Base-by-base conservation (phyloP, 2,797 vertebrate species). In the Esox lucius region DNA sequence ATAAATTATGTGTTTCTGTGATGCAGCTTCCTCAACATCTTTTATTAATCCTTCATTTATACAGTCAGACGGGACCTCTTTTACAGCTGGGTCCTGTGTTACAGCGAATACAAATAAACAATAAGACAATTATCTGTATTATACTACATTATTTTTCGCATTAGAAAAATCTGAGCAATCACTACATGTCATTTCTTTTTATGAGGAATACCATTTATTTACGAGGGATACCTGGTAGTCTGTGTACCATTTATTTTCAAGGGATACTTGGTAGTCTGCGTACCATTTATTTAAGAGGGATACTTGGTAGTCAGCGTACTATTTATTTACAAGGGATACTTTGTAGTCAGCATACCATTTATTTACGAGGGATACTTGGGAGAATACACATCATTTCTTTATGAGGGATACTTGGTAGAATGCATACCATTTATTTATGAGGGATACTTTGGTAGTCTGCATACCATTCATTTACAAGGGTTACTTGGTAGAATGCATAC, bases 201-300 rank as follows among this genome's bases (percentile, higher is more conserved):
- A 76, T 71, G 71, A 74, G 75, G 71, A 72, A 76, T 51, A 70
- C n/a, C n/a, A 75, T 73, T 72, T 70, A 28, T 80, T 82, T 49
- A 76, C 71, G 69, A 75, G 75, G 70, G 74, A 77, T 51, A 70
- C 74, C 73, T 72, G 71, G 62, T 66, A 79, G 69, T 69, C 77
- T 75, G 77, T 68, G 71, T 5, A 42, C 5, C 2, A 42, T 42
- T 6, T 42, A 42, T 3, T 42, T 5, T 42, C 42, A 5, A 42
- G 39, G 39, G 39, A 6, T 42, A 2, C 39, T 42, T 7, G 39
- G 39, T 6, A 42, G 1, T 6, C 39, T 42, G 39, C 9, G 9
- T 42, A 42, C 9, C 39, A 42, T 42, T 42, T 3, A 9, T 42
- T 42, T 9, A 42, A 5, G 39, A 42, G 9, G 39, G 39, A 42